A percentile compares a stretch with the other conserved stretches of the same genome.
phyloP scores from a whole-genome alignment of 2,888 invertebrate genomes.

The Colostygia pectinataria region DNA sequence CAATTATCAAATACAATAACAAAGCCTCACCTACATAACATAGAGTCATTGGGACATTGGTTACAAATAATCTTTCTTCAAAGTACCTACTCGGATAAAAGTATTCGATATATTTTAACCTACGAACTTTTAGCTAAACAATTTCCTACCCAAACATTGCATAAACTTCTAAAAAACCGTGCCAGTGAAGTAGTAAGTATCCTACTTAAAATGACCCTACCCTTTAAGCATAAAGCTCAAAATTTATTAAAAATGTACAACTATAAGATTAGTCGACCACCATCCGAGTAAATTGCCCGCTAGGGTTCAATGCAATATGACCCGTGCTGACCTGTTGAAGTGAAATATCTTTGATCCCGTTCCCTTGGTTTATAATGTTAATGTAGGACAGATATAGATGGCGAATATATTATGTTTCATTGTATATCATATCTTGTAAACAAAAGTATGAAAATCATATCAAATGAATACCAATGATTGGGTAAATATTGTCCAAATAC shows the following conservation, averaged over 20 bases:
- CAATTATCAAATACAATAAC: no score
- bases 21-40: no score
- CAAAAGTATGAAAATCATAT: no score
- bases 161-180: neutral
- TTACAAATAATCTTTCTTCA: no score
- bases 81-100: neutral
- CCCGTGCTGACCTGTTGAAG: constrained; percentile 23
- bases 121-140: neutral
- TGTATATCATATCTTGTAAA: no score
- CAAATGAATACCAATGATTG: no score
- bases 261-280: constrained; percentile 24
- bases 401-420: neutral
- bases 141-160: neutral
- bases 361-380: constrained; percentile 9
- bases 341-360: constrained; percentile 8
- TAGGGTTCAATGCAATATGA: constrained; percentile 27
- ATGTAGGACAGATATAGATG: constrained; percentile 18
- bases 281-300: constrained; percentile 25
- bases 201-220: constrained; percentile 7
- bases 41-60: no score
- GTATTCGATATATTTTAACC: no score
- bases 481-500: no score
- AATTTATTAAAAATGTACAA: constrained; percentile 19
- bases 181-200: neutral
- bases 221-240: constrained; percentile 16